Base-by-base conservation (phyloP, 2,888 invertebrate species). In the Xylocampa areola region DNA sequence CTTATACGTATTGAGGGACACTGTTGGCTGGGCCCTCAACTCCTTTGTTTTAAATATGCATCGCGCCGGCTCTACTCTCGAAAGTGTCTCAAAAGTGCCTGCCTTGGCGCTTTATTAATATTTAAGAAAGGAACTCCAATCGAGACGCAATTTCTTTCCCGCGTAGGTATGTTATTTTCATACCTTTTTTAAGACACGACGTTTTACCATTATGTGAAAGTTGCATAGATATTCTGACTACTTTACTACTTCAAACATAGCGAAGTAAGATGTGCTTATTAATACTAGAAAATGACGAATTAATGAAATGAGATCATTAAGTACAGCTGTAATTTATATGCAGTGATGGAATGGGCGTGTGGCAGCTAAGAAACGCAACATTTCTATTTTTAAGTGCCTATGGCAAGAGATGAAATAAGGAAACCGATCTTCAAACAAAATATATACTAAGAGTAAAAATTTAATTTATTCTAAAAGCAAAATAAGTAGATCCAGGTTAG, bases 41-140 rank as follows among this genome's bases (percentile, higher is more conserved):
- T 82, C 82, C 81, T 82, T 86, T 84, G 80, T 85, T 87, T 91
- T 88, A 91, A 91, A 91, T 89, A 92, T 92, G 89, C 86, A 91
- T 82, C 79, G 79, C 80, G 68, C 79, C 83, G 82, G 85, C 82
- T 88, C 84, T 81, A 80, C 86, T 84, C 77, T 75, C 66, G 80
- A 83, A 85, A 89, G 84, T 86, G 86, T 87, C 85, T 85, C 86
- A 80, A 85, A 88, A 88, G 87, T 85, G 82, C 81, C 81, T 85
- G 82, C 81, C 81, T 78, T 77, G 81, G 83, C 80, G 86, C 84
- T 86, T 86, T 86, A 81, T 91, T 89, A 90, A 91, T 91, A 90
- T 90, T 91, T 89, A 82, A 91, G 83, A 86, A 86, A 80, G 82
- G 73, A 85, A 84, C 82, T 86, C 79, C 86, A 85, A 90, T 89